Percentiles rank a stretch among this genome's conserved stretches.
Conservation (phyloP, 2,797 vertebrate genomes). For the Sebastes trivittatus region DNA sequence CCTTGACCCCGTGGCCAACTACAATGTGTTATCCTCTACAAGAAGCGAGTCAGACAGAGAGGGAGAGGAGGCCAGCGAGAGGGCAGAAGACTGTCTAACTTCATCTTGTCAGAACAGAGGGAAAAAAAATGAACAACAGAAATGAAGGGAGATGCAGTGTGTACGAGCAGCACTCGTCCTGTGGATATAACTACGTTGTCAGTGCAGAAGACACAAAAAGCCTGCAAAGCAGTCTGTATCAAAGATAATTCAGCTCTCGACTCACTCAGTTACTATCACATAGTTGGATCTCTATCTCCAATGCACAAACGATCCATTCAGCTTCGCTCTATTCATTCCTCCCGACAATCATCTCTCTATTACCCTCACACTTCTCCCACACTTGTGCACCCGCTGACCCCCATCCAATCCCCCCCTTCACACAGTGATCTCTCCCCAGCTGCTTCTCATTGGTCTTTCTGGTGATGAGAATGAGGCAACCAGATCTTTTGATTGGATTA, state of each 20-base stretch:
- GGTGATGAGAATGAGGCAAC: slow-evolving; percentile 9
- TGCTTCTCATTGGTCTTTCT: slow-evolving; percentile 63
- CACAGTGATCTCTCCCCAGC: slow-evolving; percentile 60
- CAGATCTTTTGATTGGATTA: slow-evolving; percentile 69
- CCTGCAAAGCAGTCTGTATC: slow-evolving; percentile 13
- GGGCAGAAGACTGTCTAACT: slow-evolving; percentile 58
- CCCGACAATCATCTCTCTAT: slow-evolving; percentile 58
- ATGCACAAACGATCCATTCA: slow-evolving; percentile 58
- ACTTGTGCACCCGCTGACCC: slow-evolving; percentile 40
- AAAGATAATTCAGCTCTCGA: slow-evolving; percentile 43
- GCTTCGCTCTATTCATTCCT: slow-evolving; percentile 39
- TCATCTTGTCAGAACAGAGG: slow-evolving; percentile 58
- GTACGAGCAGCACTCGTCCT: slow-evolving; percentile 7
- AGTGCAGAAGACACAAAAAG: slow-evolving; percentile 28
- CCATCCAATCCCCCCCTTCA: slow-evolving; percentile 33
- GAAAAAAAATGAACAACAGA: slow-evolving; percentile 33
- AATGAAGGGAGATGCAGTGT: slow-evolving; percentile 27
- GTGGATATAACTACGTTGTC: slow-evolving; percentile 10
- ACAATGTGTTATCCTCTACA: slow-evolving; percentile 54
- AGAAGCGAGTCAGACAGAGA: slow-evolving; percentile 46
- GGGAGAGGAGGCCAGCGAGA: slow-evolving; percentile 45
- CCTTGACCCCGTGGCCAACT: slow-evolving; percentile 59
- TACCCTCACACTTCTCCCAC: slow-evolving; percentile 24
- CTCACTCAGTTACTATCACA: slow-evolving; percentile 34
- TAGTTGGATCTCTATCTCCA: slow-evolving; percentile 47